Percentiles rank a stretch among this genome's conserved stretches.
Evolutionary conservation across 2,113 vertebrate genomes (phyloP).

Genomic region (Cephalopholis sonnerati): DNA sequence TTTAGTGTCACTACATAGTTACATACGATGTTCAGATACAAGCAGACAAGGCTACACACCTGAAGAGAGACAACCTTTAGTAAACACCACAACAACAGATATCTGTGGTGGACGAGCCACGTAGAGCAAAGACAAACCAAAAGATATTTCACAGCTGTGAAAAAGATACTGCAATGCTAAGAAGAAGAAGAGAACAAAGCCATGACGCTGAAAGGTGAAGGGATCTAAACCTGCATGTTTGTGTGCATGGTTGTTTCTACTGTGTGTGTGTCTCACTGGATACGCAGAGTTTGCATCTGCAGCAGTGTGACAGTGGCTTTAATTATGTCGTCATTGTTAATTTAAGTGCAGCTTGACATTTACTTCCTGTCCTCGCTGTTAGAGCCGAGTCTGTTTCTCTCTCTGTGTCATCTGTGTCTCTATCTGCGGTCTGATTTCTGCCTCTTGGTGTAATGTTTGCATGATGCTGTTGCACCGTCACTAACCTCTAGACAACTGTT

Average conservation of each 20-base stretch:
- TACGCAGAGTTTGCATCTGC: too few relatives aligned
- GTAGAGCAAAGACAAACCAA: not conserved
- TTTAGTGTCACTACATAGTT: not conserved
- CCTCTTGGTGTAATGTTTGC: conserved; percentile 34
- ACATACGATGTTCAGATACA: not conserved
- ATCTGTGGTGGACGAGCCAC: too few relatives aligned
- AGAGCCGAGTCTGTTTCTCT: not conserved
- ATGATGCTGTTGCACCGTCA: conserved; percentile 50
- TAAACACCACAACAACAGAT: not conserved
- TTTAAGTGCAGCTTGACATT: not conserved
- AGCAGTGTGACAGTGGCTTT: too few relatives aligned
- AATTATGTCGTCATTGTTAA: too few relatives aligned
- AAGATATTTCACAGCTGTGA: not conserved
- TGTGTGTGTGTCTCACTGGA: not conserved
- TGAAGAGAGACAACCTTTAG: too few relatives aligned
- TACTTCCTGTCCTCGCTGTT: not conserved
- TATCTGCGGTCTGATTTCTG: conserved; percentile 2
- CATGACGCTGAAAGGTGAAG: not conserved
- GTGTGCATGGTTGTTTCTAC: not conserved
- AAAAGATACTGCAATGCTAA: too few relatives aligned
- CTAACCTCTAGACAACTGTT: conserved; percentile 88
- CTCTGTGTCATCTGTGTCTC: not conserved
- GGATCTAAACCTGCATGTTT: not conserved
- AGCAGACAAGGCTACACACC: not conserved
- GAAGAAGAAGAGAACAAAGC: not conserved